Evolutionary conservation across 2,113 vertebrate species (phyloP), one percentile per base, ranked within the genome.

Genomic region (Hydropotes inermis): DNA sequence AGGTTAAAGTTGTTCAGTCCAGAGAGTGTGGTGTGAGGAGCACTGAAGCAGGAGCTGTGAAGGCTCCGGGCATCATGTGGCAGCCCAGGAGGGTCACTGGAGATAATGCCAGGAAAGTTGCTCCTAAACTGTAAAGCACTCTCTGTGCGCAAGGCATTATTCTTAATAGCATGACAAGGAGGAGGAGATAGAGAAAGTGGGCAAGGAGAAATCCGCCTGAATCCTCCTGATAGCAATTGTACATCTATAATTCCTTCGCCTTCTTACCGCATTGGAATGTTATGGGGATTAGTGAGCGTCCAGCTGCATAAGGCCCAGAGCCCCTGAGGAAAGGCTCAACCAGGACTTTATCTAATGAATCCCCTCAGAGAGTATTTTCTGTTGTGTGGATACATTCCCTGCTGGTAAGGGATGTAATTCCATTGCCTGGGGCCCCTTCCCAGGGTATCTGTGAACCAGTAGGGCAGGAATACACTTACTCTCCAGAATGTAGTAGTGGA

Each of bases 171-270:
- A 6, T 91, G 91, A 93, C 25, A 87, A 95, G 58, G 47, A 97
- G 58, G 82, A 91, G 67, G 92, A 97, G 94, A 87, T 84, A 94
- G 94, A 96, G 94, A 79, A 97, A 93, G 91, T 50, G 82, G 58
- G 85, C 1, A 10, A 79, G 79, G 64, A 97, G 81, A 95, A 97
- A 98, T 89, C 96, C 4, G 5, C 87, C 97, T 97, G 97, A 96
- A 95, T 96, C 97, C 89, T 85, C 94, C 92, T 89, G 97, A 96
- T 97, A 98, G 97, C 97, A 96, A n/a, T 95, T 98, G 94, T 96
- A 95, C 87, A 89, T 97, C 95, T 95, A 13, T 98, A 98, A 98
- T 97, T 97, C 95, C 87, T 97, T 96, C 84, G 36, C 45, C 74
- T 96, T 95, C 84, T 90, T 84, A 58, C 52, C 1, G 1, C 89